Evolutionary conservation across 1,140 invertebrate genomes (phyloP), one percentile per base, ranked within the genome.

Genomic region (Caerostris darwini): DNA sequence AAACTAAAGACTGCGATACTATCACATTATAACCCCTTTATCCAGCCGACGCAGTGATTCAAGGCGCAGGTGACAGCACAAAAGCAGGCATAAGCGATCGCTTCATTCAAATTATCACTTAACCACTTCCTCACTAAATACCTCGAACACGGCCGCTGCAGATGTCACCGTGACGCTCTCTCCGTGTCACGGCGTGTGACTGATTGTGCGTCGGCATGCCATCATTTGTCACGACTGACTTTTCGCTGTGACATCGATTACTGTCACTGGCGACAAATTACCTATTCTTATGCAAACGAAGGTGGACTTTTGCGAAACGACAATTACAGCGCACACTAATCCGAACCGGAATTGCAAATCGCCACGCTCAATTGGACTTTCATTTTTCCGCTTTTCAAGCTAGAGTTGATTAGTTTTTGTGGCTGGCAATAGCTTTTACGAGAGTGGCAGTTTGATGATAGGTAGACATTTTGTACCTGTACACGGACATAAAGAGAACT

Each of bases 211-310:
- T 58, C 90, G 54, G 90, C 90, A 91, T 91, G 90, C 90, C 67
- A 91, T 82, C 90, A 61, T 91, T 91, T 81, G 58, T 91, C 90
- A 91, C 56, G 82, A 81, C 90, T 69, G 90, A 81, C 90, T 59
- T 71, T 87, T 56, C 17, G 10, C 14, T 56, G 17, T 56, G 71
- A 91, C 90, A 77, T 81, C 90, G 90, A 81, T 91, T 91, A 91
- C 17, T 61, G 90, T 91, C 90, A 91, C 90, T 34, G 34, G 10
- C 90, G 90, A 91, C 90, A 91, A 91, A 91, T 91, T 91, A n/a
- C 90, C 90, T 89, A 91, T 91, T 91, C 90, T 91, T 82, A 91
- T 91, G 90, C 90, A 81, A 91, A 91, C 54, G 69, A 89, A 69
- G 50, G 87, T 54, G 71, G 71, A 77, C 71, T 64, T 64, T 64